Percentiles rank a stretch among this genome's conserved stretches.
Evolutionary conservation across 2,113 vertebrate species (phyloP).

Genomic region (Sceloporus undulatus): DNA sequence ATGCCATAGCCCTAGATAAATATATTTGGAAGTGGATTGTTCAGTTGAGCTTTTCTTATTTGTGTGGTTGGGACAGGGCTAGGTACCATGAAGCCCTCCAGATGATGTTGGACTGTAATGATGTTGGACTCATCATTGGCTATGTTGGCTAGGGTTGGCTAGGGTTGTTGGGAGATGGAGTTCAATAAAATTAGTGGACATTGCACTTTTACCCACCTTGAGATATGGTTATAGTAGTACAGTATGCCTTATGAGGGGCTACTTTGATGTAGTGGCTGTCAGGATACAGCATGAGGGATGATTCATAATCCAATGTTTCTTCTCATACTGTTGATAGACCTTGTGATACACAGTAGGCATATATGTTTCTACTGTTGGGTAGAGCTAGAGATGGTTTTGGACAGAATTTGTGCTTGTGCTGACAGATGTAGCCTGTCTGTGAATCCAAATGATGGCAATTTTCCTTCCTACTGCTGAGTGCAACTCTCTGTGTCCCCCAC

Average conservation of each 20-base stretch:
- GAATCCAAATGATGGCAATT: no score
- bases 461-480: no score
- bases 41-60: neutral
- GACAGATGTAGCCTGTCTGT: no score
- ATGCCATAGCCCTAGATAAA: neutral
- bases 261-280: neutral
- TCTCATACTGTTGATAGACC: neutral
- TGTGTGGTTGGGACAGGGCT: neutral
- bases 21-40: neutral
- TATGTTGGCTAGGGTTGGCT: neutral
- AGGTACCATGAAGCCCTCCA: neutral
- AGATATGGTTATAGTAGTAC: no score
- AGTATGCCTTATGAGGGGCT: no score
- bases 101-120: neutral
- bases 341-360: neutral
- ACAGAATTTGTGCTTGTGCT: neutral
- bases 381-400: neutral
- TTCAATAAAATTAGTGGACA: no score
- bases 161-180: neutral
- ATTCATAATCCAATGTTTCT: neutral
- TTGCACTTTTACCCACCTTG: neutral
- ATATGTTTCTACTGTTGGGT: neutral
- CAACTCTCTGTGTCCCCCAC: no score
- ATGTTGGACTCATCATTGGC: neutral
- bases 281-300: neutral